Conservation (phyloP, 2,113 vertebrate species). For the Onychorhynchus coronatus region DNA sequence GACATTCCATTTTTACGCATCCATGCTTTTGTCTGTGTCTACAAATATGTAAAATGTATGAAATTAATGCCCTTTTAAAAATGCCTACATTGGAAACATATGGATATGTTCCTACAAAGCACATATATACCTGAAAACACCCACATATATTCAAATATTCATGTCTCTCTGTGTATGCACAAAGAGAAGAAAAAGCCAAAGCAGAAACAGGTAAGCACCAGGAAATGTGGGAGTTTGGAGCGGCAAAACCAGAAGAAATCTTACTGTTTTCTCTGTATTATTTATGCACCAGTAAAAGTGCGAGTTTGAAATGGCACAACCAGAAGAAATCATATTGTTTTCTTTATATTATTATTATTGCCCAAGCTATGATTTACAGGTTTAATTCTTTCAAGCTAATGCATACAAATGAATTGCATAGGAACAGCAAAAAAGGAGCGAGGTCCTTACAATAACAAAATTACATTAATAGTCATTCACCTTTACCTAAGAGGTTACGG, state of each 20-base stretch:
- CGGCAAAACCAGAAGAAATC: constrained; percentile 5
- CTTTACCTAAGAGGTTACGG: constrained; percentile 63
- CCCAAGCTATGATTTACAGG: constrained; percentile 42
- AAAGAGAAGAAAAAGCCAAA: not conserved
- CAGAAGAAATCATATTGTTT: not conserved
- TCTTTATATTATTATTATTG: constrained; percentile 11
- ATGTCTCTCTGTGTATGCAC: fast-evolving
- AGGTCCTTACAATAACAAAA: constrained; percentile 25
- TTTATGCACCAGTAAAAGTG: not conserved
- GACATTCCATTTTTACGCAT: not conserved
- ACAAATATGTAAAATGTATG: not conserved
- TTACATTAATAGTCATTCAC: constrained; percentile 52
- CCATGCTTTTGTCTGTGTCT: not conserved
- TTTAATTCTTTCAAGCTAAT: constrained; percentile 61
- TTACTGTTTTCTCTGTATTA: not conserved
- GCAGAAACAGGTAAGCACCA: not conserved
- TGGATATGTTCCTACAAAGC: not conserved
- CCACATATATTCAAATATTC: not conserved
- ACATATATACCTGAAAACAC: not conserved
- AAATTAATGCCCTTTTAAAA: not conserved
- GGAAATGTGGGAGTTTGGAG: not conserved
- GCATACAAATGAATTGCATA: constrained; percentile 13
- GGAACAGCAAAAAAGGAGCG: not conserved
- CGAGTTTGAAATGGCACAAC: not conserved
- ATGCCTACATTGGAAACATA: not conserved